Evolutionary conservation across 2,888 invertebrate genomes (phyloP), one percentile per base, ranked within the genome.

Genomic region (Pachycephus smyrnensis): DNA sequence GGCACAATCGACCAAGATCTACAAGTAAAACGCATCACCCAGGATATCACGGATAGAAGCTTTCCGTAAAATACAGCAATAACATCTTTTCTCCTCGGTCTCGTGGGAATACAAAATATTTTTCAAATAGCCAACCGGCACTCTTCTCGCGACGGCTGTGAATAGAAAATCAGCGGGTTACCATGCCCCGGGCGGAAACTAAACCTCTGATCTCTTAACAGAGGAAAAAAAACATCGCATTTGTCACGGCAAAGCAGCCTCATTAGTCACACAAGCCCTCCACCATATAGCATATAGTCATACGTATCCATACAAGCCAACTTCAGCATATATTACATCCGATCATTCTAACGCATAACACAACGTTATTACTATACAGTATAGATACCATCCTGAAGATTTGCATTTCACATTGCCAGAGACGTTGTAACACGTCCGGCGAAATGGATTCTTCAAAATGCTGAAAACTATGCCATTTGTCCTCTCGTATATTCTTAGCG

Each of bases 141-240:
- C 23, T 55, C 23, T 55, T 23, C 55, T 23, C 40, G 40, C 23
- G 40, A 55, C 55, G 23, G 71, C 71, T 33, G 69, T 80, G 84
- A 84, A 84, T 84, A 81, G 82, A 79, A 84, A 84, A 84, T 81
- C 81, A 84, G 83, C 82, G 79, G 82, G 82, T 84, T 84, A 81
- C 84, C 82, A 78, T 76, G 79, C 79, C 79, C 77, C 78, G 79
- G 78, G 74, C 81, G 79, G 79, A 84, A 82, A 76, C 75, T 75
- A 37, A 83, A 82, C 83, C 83, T 84, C 80, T 82, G 84, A 84
- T 81, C 82, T 83, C 76, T 69, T 55, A 55, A 55, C 69, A 68
- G 76, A 79, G 76, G 78, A 76, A 73, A 77, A 77, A 78, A 77
- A 78, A 76, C 73, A 76, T 76, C 55, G 76, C 23, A 78, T 78